A percentile compares a stretch with the other conserved stretches of the same genome.
Evolutionary conservation across 2,797 vertebrate species (phyloP).

Genomic region (Lepus townsendii): DNA sequence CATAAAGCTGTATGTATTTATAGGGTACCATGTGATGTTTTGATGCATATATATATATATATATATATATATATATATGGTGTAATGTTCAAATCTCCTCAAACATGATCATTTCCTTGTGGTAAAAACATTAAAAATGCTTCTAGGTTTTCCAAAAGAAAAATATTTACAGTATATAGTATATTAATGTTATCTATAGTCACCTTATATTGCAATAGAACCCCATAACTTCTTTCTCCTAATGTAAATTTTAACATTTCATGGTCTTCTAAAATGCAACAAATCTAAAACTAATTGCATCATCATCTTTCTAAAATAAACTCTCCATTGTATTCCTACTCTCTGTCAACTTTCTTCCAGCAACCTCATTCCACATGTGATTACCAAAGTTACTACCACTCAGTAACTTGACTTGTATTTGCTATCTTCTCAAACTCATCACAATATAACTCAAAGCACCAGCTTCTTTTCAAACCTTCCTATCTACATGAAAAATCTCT

Average conservation of each 20-base stretch:
- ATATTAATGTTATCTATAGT: too few species aligned
- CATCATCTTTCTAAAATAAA: neutral
- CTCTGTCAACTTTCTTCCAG: slow-evolving; percentile 32
- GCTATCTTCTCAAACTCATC: neutral
- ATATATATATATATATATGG: too few species aligned
- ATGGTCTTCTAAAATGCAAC: neutral
- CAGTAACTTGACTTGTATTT: neutral
- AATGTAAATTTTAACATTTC: neutral
- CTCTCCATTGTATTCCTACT: neutral
- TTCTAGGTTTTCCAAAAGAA: too few species aligned
- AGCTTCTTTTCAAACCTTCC: neutral
- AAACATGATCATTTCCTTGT: too few species aligned
- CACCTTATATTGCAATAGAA: too few species aligned
- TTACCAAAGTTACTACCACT: slow-evolving; percentile 29
- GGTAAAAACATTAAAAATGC: too few species aligned
- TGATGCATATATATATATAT: too few species aligned
- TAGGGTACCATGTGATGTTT: too few species aligned
- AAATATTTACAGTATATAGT: too few species aligned
- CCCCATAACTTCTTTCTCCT: too few species aligned
- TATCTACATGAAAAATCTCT: neutral
- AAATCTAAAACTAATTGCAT: slow-evolving; percentile 2
- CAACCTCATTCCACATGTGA: neutral
- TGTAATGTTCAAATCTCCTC: too few species aligned
- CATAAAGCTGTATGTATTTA: too few species aligned
- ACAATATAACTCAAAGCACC: neutral